Base-by-base conservation (phyloP, 1,140 invertebrate genomes). In the Ips nitidus region DNA sequence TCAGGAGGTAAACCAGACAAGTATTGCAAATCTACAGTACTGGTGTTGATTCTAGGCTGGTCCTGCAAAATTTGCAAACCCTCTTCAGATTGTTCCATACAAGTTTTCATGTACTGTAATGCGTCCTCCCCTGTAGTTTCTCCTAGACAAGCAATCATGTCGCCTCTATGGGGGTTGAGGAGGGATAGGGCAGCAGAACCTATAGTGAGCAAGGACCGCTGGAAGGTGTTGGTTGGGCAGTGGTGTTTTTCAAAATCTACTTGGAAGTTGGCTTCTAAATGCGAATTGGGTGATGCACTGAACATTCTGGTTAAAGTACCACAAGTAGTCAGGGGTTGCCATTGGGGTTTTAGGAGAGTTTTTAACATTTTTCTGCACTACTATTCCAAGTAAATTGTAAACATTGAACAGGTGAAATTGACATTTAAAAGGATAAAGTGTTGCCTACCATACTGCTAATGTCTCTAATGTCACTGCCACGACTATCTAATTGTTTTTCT, bases 61-160 rank as follows among this genome's bases (percentile, higher is more conserved):
- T 95, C 89, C 52, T 79, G 78, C 41, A 97, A 80, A 72, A 97
- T 93, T 71, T 87, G 81, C 40, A 78, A 77, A 8, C 94, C 93
- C 83, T 94, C 91, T 38, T 82, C 76, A 75, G 86, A 83, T 50
- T 73, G 64, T 76, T 82, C 75, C 83, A 84, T 84, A 78, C 88
- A 86, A 69, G 82, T 76, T 64, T 82, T 82, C 79, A 95, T 90
- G 71, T 87, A 82, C 65, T 82, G 81, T 1, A 96, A 82, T 4
- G 94, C 91, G 45, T 75, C 74, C 72, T 86, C 81, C 1, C 80
- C 94, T 2, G 94, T 94, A 0, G 93, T 91, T 84, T 98, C 96
- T 2, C 94, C 95, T 63, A 98, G 84, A 73, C 93, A 92, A 45
- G 94, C 94, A 75, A 98, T 94, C 94, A 97, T 95, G 80, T 98